phyloP scores from a whole-genome alignment of 35 echinoderm and acorn worm species.

The Diadema setosum region DNA sequence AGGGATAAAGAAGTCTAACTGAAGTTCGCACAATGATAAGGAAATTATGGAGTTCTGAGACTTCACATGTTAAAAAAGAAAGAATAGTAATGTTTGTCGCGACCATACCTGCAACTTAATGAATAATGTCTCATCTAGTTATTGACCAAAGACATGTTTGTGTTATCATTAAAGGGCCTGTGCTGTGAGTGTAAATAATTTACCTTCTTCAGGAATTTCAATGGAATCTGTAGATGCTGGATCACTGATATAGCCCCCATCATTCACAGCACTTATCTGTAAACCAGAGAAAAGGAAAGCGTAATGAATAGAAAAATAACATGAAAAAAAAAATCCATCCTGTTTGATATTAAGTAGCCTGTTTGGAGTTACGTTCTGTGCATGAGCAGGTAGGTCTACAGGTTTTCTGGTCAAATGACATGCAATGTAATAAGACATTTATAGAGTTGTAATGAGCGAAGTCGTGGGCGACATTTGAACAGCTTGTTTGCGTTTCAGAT shows the following conservation, averaged over 20 bases:
- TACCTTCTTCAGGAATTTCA: background rate
- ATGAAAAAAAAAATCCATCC: background rate
- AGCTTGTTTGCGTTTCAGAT: too few relatives aligned
- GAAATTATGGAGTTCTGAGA: background rate
- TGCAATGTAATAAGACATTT: background rate
- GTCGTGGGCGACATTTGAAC: too few relatives aligned
- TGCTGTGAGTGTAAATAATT: background rate
- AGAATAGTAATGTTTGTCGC: background rate
- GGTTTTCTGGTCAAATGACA: background rate
- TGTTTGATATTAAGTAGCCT: background rate
- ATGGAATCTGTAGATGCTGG: background rate
- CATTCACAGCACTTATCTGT: slow-evolving; percentile 14
- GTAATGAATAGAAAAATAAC: background rate
- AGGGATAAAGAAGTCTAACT: too few relatives aligned
- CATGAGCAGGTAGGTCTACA: background rate
- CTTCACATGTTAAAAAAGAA: too few relatives aligned
- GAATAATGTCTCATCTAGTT: background rate
- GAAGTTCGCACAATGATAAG: background rate
- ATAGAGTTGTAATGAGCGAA: too few relatives aligned
- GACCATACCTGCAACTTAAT: background rate
- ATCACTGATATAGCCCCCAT: background rate
- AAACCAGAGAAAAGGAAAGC: background rate
- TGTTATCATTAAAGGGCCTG: background rate
- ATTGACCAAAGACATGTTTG: background rate
- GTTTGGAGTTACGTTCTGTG: background rate